A percentile compares a stretch with the other conserved stretches of the same genome.
These are phyloP conservation scores for Garra rufa DNA, from an alignment of 2,113 vertebrate genomes.

Conservation along the genomic window DNA sequence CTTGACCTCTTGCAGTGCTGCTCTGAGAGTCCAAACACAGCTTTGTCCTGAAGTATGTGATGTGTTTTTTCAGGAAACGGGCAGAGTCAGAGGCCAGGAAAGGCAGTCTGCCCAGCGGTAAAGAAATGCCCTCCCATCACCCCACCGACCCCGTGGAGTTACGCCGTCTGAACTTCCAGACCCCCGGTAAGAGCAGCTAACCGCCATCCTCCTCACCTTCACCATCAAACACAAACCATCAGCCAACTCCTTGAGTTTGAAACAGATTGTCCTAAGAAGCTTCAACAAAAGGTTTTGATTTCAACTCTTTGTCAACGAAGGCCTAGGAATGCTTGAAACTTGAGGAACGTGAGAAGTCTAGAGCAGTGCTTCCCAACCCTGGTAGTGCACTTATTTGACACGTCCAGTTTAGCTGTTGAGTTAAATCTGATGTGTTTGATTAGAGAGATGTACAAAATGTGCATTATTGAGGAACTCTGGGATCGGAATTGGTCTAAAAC, in stretches of 20 bases:
- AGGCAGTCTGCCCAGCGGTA: slow-evolving; percentile 95
- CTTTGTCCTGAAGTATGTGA: not conserved
- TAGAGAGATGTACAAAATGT: not conserved
- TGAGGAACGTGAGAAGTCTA: not conserved
- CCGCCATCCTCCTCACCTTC: not conserved
- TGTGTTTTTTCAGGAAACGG: slow-evolving; percentile 83
- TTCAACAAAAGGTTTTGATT: not conserved
- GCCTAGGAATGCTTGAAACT: not conserved
- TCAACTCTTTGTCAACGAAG: not conserved
- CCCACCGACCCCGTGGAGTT: slow-evolving; percentile 97
- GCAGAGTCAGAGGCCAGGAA: slow-evolving; percentile 96
- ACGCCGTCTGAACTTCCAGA: slow-evolving; percentile 97
- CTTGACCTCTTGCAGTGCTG: not conserved
- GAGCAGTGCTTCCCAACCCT: not conserved
- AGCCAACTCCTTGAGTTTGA: not conserved
- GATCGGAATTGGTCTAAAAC: not conserved
- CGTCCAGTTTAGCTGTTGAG: not conserved
- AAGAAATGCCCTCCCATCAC: slow-evolving; percentile 93
- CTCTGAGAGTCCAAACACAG: not conserved
- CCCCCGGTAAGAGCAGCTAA: slow-evolving; percentile 83
- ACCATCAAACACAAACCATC: not conserved
- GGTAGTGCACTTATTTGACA: not conserved
- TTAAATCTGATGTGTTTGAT: not conserved
- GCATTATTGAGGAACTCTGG: not conserved
- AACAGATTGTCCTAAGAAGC: not conserved